These are phyloP conservation scores for Drosophila percnosoma DNA, from an alignment of 2,888 invertebrate species.

Conservation along the genomic window DNA sequence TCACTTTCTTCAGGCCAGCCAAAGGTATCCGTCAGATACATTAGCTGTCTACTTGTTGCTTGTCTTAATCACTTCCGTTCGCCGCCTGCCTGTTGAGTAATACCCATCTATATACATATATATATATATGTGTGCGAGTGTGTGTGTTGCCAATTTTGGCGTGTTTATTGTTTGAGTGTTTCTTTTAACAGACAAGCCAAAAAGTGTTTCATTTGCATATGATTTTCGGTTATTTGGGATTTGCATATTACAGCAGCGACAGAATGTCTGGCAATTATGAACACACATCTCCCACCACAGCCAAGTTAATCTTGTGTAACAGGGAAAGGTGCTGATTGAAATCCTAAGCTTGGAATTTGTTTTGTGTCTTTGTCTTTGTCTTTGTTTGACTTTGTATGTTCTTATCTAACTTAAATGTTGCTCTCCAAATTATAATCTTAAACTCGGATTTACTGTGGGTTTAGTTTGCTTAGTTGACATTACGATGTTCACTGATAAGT, in stretches of 20 bases:
- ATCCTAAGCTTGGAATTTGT: slow-evolving; percentile 13
- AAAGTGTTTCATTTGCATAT: slow-evolving; percentile 34
- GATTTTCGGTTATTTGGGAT: slow-evolving; percentile 1
- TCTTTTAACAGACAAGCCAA: slow-evolving; percentile 18
- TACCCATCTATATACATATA: slow-evolving; percentile 31
- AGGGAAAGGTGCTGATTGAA: slow-evolving; percentile 16
- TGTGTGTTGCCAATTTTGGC: slow-evolving; percentile 63
- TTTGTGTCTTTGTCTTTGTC: slow-evolving; percentile 1
- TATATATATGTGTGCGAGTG: slow-evolving; percentile 1
- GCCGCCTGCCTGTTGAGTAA: slow-evolving; percentile 61
- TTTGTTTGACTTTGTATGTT: not conserved
- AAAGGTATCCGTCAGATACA: slow-evolving; percentile 41
- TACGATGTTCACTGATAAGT: slow-evolving; percentile 11
- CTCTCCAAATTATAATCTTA: slow-evolving; percentile 17
- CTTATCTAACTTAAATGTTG: slow-evolving; percentile 30
- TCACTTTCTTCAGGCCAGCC: slow-evolving; percentile 65
- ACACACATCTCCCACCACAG: not conserved
- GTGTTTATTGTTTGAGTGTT: slow-evolving; percentile 35
- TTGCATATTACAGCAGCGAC: slow-evolving; percentile 38
- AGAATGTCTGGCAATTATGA: slow-evolving; percentile 20
- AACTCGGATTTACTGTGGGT: not conserved
- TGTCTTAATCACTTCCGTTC: slow-evolving; percentile 76
- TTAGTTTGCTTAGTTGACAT: slow-evolving; percentile 14
- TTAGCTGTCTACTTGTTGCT: slow-evolving; percentile 53
- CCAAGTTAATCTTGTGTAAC: slow-evolving; percentile 15